Evolutionary conservation across 2,113 vertebrate genomes (phyloP).

Genomic region (Furnarius figulus): DNA sequence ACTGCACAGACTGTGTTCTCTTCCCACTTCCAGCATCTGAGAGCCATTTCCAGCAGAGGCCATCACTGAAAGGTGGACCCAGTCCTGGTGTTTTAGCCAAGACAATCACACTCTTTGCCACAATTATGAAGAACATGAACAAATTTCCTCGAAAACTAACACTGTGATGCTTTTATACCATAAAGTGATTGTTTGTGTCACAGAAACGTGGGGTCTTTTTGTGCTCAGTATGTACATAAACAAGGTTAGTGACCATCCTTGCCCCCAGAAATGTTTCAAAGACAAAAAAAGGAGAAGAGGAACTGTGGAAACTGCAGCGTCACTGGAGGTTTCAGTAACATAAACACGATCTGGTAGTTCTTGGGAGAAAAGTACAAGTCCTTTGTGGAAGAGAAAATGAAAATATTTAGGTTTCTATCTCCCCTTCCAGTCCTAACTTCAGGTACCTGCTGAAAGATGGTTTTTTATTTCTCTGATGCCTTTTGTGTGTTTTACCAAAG

Average conservation of each 20-base stretch:
- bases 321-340: background rate
- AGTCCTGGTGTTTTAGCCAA: background rate
- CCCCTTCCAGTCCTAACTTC: background rate
- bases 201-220: background rate
- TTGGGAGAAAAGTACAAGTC: background rate
- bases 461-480: background rate
- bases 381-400: background rate
- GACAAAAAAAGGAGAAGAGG: background rate
- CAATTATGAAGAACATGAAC: background rate
- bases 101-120: background rate
- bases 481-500: background rate
- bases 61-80: background rate
- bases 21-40: background rate
- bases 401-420: background rate
- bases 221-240: background rate
- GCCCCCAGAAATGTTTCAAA: background rate
- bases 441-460: background rate
- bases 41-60: background rate
- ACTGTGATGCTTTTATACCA: background rate
- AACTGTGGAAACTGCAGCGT: background rate
- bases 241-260: background rate
- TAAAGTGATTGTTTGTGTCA: background rate
- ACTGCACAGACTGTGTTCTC: background rate
- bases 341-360: background rate
- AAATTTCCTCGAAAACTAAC: background rate